Percentiles rank a stretch among this genome's conserved stretches.
phyloP scores from a whole-genome alignment of 2,888 invertebrate genomes.

The Chymomyza amoena region DNA sequence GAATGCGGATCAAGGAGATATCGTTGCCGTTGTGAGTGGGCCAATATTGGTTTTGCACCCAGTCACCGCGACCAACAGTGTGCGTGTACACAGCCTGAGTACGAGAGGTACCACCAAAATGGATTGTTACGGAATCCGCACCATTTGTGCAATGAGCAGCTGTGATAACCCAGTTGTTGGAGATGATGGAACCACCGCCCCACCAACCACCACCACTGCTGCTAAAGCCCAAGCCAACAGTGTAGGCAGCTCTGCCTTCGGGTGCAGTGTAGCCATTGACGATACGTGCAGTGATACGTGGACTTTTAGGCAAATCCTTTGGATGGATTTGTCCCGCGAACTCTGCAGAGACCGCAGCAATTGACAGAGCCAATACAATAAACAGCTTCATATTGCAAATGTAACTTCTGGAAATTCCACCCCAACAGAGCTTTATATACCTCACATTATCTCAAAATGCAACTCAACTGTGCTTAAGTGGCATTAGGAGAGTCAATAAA shows the following conservation, averaged over 20 bases:
- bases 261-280: slow-evolving; percentile 54
- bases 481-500: too few species aligned
- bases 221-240: slow-evolving; percentile 60
- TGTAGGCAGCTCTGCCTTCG: slow-evolving; percentile 63
- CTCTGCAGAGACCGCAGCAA: too few species aligned
- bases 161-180: slow-evolving; percentile 51
- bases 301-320: slow-evolving; percentile 37
- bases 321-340: not conserved
- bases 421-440: too few species aligned
- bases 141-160: slow-evolving; percentile 59
- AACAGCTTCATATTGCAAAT: not conserved
- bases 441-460: too few species aligned
- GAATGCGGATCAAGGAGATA: slow-evolving; percentile 52
- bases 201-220: slow-evolving; percentile 42
- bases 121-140: slow-evolving; percentile 47
- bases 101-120: slow-evolving; percentile 62
- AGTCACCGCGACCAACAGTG: slow-evolving; percentile 43
- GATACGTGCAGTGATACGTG: slow-evolving; percentile 44
- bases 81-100: slow-evolving; percentile 50
- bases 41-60: slow-evolving; percentile 72
- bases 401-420: too few species aligned
- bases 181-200: slow-evolving; percentile 64
- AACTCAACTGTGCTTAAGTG: too few species aligned
- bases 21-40: slow-evolving; percentile 43
- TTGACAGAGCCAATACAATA: not conserved